These are phyloP conservation scores for Oscheius sp. DNA, from an alignment of 1,140 invertebrate genomes.

Conservation along the genomic window DNA sequence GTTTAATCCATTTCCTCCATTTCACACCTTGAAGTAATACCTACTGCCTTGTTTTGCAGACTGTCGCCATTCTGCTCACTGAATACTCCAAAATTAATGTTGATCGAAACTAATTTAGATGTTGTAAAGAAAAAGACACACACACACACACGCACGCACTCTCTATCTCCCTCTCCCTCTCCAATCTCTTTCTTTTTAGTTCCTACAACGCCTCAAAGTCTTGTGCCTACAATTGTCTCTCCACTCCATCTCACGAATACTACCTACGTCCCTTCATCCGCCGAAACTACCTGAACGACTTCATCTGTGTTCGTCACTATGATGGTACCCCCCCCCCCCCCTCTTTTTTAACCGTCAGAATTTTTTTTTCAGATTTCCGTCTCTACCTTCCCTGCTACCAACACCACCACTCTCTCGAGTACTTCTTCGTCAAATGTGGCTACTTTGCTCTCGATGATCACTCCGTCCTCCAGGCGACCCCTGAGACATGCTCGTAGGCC, in stretches of 20 bases:
- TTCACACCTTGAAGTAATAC: too few relatives aligned
- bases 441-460: conserved; percentile 2
- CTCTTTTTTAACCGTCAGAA: too few relatives aligned
- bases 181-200: background rate
- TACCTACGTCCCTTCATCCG: background rate
- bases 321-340: background rate
- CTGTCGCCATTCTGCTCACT: too few relatives aligned
- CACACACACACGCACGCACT: background rate
- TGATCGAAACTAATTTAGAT: too few relatives aligned
- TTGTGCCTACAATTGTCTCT: background rate
- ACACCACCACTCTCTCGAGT: background rate
- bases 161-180: background rate
- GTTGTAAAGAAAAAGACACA: too few relatives aligned
- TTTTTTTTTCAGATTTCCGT: conserved; percentile 1
- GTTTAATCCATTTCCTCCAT: too few relatives aligned
- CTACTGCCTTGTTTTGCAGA: too few relatives aligned
- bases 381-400: background rate
- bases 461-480: background rate
- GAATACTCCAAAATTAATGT: too few relatives aligned
- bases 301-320: background rate
- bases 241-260: background rate
- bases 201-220: background rate
- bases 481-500: background rate
- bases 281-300: background rate
- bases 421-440: conserved; percentile 4